Percentiles rank a stretch among this genome's conserved stretches.
phyloP scores from a whole-genome alignment of 2,888 invertebrate species.

The Deroplatys truncata region DNA sequence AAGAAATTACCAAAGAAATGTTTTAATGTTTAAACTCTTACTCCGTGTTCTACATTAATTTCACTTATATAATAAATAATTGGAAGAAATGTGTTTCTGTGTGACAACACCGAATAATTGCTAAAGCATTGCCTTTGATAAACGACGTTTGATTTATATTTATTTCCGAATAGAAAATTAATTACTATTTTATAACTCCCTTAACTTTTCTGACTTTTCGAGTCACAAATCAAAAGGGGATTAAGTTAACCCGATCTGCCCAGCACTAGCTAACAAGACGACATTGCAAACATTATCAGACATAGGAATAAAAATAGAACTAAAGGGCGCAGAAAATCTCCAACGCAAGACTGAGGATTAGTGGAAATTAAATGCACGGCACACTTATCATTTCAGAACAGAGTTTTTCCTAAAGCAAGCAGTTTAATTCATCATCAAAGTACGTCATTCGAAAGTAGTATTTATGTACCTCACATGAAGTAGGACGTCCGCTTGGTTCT shows the following conservation, averaged over 20 bases:
- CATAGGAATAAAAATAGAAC: neutral
- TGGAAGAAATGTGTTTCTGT: neutral
- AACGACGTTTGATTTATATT: neutral
- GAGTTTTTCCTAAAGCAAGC: neutral
- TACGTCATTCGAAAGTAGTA: neutral
- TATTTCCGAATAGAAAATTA: neutral
- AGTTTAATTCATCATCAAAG: neutral
- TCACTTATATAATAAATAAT: neutral
- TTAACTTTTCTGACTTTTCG: neutral
- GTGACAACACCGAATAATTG: neutral
- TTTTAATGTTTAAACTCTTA: too few species aligned
- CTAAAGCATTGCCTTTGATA: neutral
- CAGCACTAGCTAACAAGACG: too few species aligned
- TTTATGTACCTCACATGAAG: neutral
- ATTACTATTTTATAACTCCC: neutral
- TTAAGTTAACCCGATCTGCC: neutral
- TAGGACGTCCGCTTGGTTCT: neutral
- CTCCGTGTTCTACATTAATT: too few species aligned
- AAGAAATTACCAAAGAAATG: too few species aligned
- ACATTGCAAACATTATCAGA: neutral
- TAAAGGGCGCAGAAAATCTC: neutral
- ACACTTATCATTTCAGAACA: neutral
- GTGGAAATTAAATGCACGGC: neutral
- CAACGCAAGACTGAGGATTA: neutral
- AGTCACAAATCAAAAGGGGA: neutral